Base-by-base conservation (phyloP, 64 coral and sea anemone species). In the Montipora efflorescens region DNA sequence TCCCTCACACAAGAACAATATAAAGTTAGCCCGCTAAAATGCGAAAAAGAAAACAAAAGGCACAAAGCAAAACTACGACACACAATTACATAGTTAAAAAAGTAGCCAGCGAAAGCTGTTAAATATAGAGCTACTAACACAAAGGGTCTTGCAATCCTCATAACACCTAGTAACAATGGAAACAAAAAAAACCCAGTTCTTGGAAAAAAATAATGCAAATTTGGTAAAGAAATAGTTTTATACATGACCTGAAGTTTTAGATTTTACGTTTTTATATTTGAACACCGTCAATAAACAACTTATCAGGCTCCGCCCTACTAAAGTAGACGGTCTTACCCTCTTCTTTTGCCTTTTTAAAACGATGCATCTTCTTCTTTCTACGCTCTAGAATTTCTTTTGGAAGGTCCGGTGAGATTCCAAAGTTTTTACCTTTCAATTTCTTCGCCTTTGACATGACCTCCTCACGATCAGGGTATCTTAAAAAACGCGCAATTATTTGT, bases 261-360 rank as follows among this genome's bases (percentile, higher is more conserved):
- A 13, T 78, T 49, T 48, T 15, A 78, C 6, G 19, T 46, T 36
- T 76, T 45, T 78, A 78, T 48, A 78, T 19, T 78, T 78, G 76
- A 78, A 78, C 46, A 49, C 76, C 45, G 76, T 50, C 45, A 23
- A 89, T 89, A 57, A 77, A 88, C 58, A 90, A 76, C 67, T 91
- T 91, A 52, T 91, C 78, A 44, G 89, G 89, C 20, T 91, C 78
- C 72, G 78, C 47, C 67, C 89, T 67, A 79, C 89, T 91, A 50
- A 82, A 91, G 51, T 69, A 91, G 48, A 79, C 78, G 52, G 15
- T 82, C 52, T 91, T 91, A 49, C 78, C 78, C 69, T 91, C 89
- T 51, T 82, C 80, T 91, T 67, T 91, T 21, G 89, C 89, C 47
- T 91, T 57, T 7, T 81, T 73, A 67, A 87, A 75, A 74, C 49